phyloP scores from a whole-genome alignment of 2,888 invertebrate species.

The Philereme transversata region DNA sequence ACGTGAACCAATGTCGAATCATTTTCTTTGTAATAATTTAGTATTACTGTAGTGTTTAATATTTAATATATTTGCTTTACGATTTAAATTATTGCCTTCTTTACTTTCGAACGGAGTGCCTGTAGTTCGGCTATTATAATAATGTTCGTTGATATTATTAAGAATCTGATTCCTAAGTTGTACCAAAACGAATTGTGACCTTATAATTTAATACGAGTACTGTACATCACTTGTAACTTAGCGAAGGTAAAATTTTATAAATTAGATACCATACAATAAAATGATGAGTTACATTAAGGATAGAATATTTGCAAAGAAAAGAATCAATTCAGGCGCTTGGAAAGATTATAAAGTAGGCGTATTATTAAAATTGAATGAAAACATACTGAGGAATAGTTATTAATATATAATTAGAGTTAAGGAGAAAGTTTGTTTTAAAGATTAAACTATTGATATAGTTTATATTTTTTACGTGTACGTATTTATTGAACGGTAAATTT shows the following conservation, averaged over 20 bases:
- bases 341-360: slow-evolving; percentile 83
- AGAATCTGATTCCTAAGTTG: slow-evolving; percentile 60
- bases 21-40: slow-evolving; percentile 82
- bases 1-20: slow-evolving; percentile 79
- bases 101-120: slow-evolving; percentile 77
- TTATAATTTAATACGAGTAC: slow-evolving; percentile 54
- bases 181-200: slow-evolving; percentile 59
- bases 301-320: slow-evolving; percentile 69
- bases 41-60: slow-evolving; percentile 79
- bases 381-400: slow-evolving; percentile 83
- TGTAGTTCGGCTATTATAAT: slow-evolving; percentile 58
- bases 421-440: slow-evolving; percentile 82
- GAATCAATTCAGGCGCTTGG: slow-evolving; percentile 78
- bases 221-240: slow-evolving; percentile 56
- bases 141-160: slow-evolving; percentile 54
- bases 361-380: slow-evolving; percentile 80
- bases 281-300: slow-evolving; percentile 65
- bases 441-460: slow-evolving; percentile 85
- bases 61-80: slow-evolving; percentile 83
- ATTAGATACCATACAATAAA: slow-evolving; percentile 68
- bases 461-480: slow-evolving; percentile 85
- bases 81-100: slow-evolving; percentile 78
- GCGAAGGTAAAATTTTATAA: slow-evolving; percentile 71
- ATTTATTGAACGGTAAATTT: slow-evolving; percentile 84
- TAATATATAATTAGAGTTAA: slow-evolving; percentile 82